Percentiles rank a stretch among this genome's conserved stretches.
Conservation (phyloP, 2,113 vertebrate genomes). For the Lepus americanus region DNA sequence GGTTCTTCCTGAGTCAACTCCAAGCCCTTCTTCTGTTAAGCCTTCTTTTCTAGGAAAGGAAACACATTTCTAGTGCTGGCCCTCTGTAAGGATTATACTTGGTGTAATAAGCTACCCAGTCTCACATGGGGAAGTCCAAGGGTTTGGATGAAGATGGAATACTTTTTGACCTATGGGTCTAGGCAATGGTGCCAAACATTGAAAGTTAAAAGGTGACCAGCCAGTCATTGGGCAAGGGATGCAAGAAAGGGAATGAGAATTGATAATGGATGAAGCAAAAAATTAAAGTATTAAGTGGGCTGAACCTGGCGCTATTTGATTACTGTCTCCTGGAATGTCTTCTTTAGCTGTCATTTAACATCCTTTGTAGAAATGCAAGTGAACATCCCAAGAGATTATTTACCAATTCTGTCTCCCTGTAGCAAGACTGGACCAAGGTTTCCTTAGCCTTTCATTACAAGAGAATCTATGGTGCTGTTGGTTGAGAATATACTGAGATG, state of each 20-base stretch:
- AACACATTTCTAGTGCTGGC: background rate
- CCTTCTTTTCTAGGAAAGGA: background rate
- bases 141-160: background rate
- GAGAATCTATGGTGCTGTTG: background rate
- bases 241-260: background rate
- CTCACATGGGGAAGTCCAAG: background rate
- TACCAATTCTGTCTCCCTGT: background rate
- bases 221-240: background rate
- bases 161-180: background rate
- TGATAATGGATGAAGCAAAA: background rate
- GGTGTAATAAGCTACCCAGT: background rate
- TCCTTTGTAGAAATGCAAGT: background rate
- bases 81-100: background rate
- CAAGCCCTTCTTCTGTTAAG: background rate
- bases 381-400: background rate
- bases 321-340: background rate
- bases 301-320: background rate
- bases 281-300: background rate
- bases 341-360: background rate
- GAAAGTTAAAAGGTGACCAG: background rate
- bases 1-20: background rate
- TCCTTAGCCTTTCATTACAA: background rate
- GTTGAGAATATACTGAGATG: background rate
- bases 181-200: background rate
- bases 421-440: background rate